Conservation (phyloP, 2,888 invertebrate species). For the Erannis defoliaria region DNA sequence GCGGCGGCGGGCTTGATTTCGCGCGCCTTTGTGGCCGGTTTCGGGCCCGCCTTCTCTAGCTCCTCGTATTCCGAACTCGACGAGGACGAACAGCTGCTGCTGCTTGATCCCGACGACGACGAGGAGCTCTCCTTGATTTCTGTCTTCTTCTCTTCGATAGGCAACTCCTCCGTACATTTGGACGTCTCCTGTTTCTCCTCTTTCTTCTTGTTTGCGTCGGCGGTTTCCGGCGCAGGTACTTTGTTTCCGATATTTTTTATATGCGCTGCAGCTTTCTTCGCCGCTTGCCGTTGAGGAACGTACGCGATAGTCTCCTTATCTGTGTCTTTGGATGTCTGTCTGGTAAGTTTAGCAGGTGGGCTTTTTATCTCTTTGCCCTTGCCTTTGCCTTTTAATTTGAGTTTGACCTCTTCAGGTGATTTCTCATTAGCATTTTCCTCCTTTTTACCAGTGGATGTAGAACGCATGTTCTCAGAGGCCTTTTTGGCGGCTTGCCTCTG, state of each 20-base stretch:
- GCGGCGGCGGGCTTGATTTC: constrained; percentile 72
- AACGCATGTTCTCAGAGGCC: constrained; percentile 94
- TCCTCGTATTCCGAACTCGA: constrained; percentile 88
- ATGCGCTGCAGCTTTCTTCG: constrained; percentile 96
- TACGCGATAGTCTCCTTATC: constrained; percentile 91
- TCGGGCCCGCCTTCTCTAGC: constrained; percentile 41
- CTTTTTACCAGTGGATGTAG: constrained; percentile 85
- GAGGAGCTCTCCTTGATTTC: constrained; percentile 76
- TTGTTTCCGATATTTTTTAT: constrained; percentile 91
- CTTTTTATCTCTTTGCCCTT: constrained; percentile 81
- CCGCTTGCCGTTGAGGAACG: constrained; percentile 96
- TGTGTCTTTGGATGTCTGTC: constrained; percentile 84
- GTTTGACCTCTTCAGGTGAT: constrained; percentile 69
- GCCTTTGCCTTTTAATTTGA: constrained; percentile 75
- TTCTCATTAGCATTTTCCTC: constrained; percentile 71
- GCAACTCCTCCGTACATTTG: constrained; percentile 71
- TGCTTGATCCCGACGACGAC: constrained; percentile 85
- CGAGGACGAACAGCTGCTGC: constrained; percentile 86
- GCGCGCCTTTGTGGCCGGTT: constrained; percentile 77
- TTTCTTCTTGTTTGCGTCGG: constrained; percentile 73
- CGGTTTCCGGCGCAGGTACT: constrained; percentile 71
- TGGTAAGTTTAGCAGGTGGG: constrained; percentile 75
- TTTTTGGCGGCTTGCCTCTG: constrained; percentile 96
- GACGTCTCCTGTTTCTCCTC: constrained; percentile 64
- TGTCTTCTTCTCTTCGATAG: constrained; percentile 63